Conservation (phyloP, 2,797 vertebrate species). For the Coilia nasus region DNA sequence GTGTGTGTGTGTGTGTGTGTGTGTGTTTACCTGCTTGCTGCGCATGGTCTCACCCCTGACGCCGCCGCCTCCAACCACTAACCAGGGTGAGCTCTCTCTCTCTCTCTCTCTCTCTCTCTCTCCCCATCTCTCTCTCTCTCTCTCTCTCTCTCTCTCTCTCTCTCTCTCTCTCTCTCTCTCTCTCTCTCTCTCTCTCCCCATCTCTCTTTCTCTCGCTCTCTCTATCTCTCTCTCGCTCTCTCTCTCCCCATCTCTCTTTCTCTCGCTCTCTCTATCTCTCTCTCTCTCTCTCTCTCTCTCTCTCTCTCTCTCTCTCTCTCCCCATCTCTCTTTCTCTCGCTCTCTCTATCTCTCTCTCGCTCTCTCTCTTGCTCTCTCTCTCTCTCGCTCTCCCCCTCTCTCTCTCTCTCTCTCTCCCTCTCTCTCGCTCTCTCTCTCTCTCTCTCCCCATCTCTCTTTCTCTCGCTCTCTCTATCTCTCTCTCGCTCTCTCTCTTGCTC, state of each 20-base stretch:
- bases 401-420: too few species aligned
- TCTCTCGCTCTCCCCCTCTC: too few species aligned
- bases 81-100: background rate
- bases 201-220: background rate
- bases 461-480: too few species aligned
- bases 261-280: background rate
- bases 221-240: background rate
- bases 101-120: background rate
- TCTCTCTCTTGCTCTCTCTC: too few species aligned
- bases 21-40: background rate
- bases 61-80: background rate
- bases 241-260: background rate
- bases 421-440: too few species aligned
- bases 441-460: too few species aligned
- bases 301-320: too few species aligned
- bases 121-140: background rate
- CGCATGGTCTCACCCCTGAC: background rate
- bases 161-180: too few species aligned
- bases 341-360: too few species aligned
- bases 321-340: too few species aligned
- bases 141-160: background rate
- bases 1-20: too few species aligned
- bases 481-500: too few species aligned
- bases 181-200: background rate
- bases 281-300: background rate